Base-by-base conservation (phyloP, 2,113 vertebrate genomes). In the Pluvianellus socialis region DNA sequence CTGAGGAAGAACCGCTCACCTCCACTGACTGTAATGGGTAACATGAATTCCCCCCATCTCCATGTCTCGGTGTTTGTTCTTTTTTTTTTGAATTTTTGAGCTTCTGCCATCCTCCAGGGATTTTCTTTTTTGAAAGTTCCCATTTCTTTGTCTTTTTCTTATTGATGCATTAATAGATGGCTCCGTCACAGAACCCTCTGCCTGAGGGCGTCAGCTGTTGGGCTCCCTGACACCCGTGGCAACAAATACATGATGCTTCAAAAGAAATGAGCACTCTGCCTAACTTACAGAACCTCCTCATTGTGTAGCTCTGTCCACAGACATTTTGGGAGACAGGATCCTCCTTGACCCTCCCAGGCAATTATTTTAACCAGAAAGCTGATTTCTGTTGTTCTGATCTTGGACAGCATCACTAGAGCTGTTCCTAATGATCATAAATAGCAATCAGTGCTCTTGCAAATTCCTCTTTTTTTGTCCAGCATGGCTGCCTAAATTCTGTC, bases 301-400 rank as follows among this genome's bases (percentile, higher is more conserved):
- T 33, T 73, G 15, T 74, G 32, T 47, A 63, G 42, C 66, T 76
- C 35, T 79, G 40, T 76, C 81, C 66, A 5, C 53, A 91, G 52
- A 52, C 71, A 7, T 73, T 71, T 72, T 49, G 47, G 65, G 52
- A 75, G 35, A 49, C 66, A 35, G 30, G 75, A 82, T 92, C 62
- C n/a, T 89, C 62, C 55, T 79, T 88, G 76, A 70, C 47, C 45
- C 38, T 89, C 56, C 56, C 63, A 55, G 67, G 28, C 79, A 83
- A 49, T 93, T 95, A 90, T 89, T 94, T 87, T 82, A 77, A 74
- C 32, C 75, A 74, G 55, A 47, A 88, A 65, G 75, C 76, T 71
- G 59, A 84, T 86, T 94, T 38, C 44, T 77, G 44, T 81, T 88
- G 40, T 71, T 85, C 55, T 97, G 58, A 47, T 86, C 68, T 92